Evolutionary conservation across 1,140 invertebrate species (phyloP), one percentile per base, ranked within the genome.

Genomic region (Drosophila orena): DNA sequence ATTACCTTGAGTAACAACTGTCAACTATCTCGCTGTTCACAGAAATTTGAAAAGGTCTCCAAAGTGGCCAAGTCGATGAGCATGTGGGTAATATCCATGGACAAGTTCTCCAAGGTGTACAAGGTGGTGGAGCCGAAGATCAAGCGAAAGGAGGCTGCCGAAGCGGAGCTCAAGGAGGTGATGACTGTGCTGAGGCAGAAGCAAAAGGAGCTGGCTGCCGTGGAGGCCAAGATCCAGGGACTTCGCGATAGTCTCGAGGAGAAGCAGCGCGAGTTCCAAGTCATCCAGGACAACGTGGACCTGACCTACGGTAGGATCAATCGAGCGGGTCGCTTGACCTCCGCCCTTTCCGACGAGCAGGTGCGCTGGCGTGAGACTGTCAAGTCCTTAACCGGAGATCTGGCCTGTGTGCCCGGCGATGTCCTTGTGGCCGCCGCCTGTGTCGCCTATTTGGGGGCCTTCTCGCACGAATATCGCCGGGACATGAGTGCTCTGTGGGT

Each of bases 21-120:
- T n/a, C n/a, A n/a, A 34, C 11, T 6, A 6, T n/a, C 14, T 12
- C 1, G 11, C 8, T 20, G 10, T 17, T 11, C 4, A 1, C 94
- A 96, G 79, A 93, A 94, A 77, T 95, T 97, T 54, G 95, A 94
- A 73, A 94, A 94, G 17, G 93, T 95, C 2, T 94, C 96, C 7
- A 97, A 97, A 94, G 97, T 97, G 2, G 98, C 97, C 76, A 96
- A 96, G 60, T 97, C 97, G 5, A 95, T 98, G 91, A 98, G 97
- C 77, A 94, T 97, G 86, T 98, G 97, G 97, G 96, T 97, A 0
- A 93, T 96, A 83, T 97, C 97, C 14, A 96, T 98, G 90, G 96
- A 98, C 89, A 96, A 95, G 75, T 98, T 98, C 91, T 94, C 96
- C 0, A 96, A 97, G 93, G 95, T 97, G 0, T 97, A 95, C 79